These are phyloP conservation scores for Zosterops lateralis DNA, from an alignment of 2,113 vertebrate species.

Conservation along the genomic window DNA sequence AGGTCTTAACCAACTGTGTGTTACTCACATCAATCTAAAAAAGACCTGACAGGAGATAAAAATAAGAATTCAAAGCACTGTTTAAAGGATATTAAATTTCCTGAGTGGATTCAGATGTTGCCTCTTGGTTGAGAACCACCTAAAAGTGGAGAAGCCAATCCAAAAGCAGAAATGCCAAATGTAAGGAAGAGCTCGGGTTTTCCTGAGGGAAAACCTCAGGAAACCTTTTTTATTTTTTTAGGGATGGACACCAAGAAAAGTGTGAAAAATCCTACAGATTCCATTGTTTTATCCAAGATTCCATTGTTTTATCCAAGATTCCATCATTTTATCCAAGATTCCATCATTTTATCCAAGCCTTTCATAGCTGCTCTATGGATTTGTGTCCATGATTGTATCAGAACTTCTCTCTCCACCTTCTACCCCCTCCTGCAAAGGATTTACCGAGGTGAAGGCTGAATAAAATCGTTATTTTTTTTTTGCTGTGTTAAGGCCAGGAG, in stretches of 20 bases:
- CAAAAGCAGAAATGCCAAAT: not conserved
- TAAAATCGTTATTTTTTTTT: not conserved
- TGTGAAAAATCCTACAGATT: not conserved
- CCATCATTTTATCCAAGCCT: not conserved
- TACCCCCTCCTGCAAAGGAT: not conserved
- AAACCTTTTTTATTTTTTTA: not conserved
- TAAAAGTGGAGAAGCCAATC: not conserved
- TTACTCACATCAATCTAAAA: not conserved
- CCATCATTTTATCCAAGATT: not conserved
- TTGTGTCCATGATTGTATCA: not conserved
- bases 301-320: not conserved
- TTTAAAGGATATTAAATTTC: not conserved
- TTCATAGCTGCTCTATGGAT: not conserved
- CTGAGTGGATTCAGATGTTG: not conserved
- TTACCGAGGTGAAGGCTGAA: not conserved
- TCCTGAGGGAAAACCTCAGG: not conserved
- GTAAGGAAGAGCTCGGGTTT: not conserved
- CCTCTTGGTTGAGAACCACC: not conserved
- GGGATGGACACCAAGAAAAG: not conserved
- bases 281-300: not conserved
- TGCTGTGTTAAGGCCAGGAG: not conserved
- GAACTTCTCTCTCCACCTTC: not conserved
- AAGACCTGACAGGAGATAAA: not conserved
- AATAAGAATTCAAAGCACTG: not conserved
- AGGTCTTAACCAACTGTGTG: not conserved